phyloP scores from a whole-genome alignment of 92 coral and sea anemone genomes.

The Porites divaricata region DNA sequence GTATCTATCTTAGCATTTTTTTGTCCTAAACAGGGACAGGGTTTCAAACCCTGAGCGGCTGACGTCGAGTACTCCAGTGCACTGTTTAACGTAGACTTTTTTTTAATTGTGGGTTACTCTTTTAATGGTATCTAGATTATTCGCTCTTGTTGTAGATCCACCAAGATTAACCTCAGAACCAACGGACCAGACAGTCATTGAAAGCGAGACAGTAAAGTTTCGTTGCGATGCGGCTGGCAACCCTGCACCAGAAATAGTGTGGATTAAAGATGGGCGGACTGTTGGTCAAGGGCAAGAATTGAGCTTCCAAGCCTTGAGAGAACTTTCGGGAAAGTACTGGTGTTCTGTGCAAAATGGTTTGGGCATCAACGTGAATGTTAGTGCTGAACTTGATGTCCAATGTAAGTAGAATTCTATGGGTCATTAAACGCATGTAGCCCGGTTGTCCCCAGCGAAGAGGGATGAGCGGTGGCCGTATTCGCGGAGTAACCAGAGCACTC shows the following conservation, averaged over 20 bases:
- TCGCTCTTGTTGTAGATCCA: neutral
- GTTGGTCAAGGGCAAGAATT: neutral
- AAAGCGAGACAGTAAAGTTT: neutral
- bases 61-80: too few relatives aligned
- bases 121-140: too few relatives aligned
- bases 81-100: too few relatives aligned
- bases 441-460: too few relatives aligned
- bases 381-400: neutral
- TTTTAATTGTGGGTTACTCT: too few relatives aligned
- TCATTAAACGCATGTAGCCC: too few relatives aligned
- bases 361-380: neutral
- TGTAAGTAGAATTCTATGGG: neutral
- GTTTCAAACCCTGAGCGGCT: too few relatives aligned
- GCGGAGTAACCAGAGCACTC: too few relatives aligned
- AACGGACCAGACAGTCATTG: slow-evolving; percentile 5
- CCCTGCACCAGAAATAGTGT: neutral
- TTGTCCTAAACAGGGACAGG: too few relatives aligned
- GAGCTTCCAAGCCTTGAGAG: neutral
- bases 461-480: too few relatives aligned
- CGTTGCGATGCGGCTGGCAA: slow-evolving; percentile 1
- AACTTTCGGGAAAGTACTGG: slow-evolving; percentile 5
- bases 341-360: neutral
- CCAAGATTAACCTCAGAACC: neutral
- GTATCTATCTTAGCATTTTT: too few relatives aligned
- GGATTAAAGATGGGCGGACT: neutral